phyloP scores from a whole-genome alignment of 2,113 vertebrate genomes.

The Terrapene triunguis region DNA sequence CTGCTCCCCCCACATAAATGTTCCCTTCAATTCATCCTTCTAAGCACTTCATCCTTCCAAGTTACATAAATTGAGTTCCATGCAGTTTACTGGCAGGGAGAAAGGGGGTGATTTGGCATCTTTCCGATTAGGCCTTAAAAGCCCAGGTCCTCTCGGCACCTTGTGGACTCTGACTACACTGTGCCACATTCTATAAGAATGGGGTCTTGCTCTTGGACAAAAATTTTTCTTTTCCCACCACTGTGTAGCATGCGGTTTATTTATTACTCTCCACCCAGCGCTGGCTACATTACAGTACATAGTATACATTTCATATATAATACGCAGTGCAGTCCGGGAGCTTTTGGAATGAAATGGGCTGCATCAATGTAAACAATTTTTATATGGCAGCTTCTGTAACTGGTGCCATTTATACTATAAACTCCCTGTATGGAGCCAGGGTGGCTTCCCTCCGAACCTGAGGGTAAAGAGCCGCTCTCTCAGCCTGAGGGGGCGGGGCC shows the following conservation, averaged over 20 bases:
- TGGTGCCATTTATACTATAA: not conserved
- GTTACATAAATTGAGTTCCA: accelerated
- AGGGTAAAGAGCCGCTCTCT: no score
- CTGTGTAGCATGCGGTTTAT: accelerated
- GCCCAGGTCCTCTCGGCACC: not conserved
- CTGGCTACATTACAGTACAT: accelerated
- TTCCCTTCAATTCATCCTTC: accelerated
- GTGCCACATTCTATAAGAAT: accelerated
- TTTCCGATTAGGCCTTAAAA: not conserved
- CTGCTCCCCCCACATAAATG: not conserved
- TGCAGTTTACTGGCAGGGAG: not conserved
- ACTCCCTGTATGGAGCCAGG: no score
- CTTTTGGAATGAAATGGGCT: not conserved
- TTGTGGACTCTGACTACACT: not conserved
- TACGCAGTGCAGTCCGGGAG: accelerated
- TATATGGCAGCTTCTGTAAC: not conserved
- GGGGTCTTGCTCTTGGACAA: accelerated
- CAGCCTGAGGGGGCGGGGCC: no score
- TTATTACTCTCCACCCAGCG: not conserved
- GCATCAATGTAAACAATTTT: not conserved
- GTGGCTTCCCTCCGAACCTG: no score
- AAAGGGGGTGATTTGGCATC: not conserved
- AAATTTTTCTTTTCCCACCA: accelerated
- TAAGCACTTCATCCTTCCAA: accelerated
- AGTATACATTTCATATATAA: accelerated